Evolutionary conservation across 2,888 invertebrate genomes (phyloP).

Genomic region (Galerucella nymphaeae): DNA sequence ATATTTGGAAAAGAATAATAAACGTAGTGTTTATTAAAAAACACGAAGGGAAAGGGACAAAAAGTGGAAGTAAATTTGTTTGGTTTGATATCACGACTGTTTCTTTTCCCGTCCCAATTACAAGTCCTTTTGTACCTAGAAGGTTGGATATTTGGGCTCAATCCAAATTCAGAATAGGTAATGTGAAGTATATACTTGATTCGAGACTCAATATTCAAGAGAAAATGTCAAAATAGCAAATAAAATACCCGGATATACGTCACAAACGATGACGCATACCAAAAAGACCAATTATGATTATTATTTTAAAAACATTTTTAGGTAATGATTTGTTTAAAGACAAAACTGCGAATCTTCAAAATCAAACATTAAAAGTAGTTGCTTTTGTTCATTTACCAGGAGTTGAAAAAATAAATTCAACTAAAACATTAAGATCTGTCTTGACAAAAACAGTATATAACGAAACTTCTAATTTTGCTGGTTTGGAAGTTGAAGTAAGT

Average conservation of each 20-base stretch:
- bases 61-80: conserved; percentile 58
- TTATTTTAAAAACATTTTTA: conserved; percentile 30
- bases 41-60: conserved; percentile 59
- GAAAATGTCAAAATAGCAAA: no score
- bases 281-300: no score
- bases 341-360: conserved; percentile 71
- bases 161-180: conserved; percentile 70
- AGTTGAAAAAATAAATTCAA: conserved; percentile 60
- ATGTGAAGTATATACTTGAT: neutral
- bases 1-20: conserved; percentile 82
- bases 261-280: no score
- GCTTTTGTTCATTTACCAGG: conserved; percentile 78
- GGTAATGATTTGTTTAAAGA: conserved; percentile 67
- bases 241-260: no score
- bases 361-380: conserved; percentile 71
- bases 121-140: conserved; percentile 70
- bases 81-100: conserved; percentile 81
- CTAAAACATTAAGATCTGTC: conserved; percentile 51
- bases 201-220: no score
- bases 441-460: conserved; percentile 37
- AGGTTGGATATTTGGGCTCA: conserved; percentile 77
- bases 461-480: conserved; percentile 61
- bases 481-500: conserved; percentile 78
- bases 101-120: conserved; percentile 75
- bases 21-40: conserved; percentile 78